A percentile compares a stretch with the other conserved stretches of the same genome.
These are phyloP conservation scores for Gastrophysa polygoni DNA, from an alignment of 2,888 invertebrate species.

Conservation along the genomic window DNA sequence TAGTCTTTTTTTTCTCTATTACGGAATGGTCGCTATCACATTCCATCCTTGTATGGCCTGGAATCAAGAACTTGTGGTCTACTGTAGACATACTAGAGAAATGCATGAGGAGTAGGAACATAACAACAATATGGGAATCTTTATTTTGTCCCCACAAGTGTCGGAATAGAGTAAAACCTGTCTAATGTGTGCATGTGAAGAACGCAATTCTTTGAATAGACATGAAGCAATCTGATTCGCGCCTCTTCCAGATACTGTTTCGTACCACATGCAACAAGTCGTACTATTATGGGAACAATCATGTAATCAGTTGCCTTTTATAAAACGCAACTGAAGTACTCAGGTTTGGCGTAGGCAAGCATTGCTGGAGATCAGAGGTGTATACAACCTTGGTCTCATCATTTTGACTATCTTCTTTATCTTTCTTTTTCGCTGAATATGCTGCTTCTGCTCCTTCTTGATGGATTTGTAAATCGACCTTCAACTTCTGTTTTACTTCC, in stretches of 20 bases:
- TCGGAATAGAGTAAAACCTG: constrained; percentile 26
- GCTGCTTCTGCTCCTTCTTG: constrained; percentile 17
- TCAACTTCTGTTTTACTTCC: too few species aligned
- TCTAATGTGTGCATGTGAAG: constrained; percentile 4
- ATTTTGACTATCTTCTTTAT: not conserved
- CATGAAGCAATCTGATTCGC: constrained; percentile 42
- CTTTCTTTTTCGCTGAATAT: constrained; percentile 15
- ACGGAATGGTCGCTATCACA: too few species aligned
- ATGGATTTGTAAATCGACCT: too few species aligned
- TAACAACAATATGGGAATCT: constrained; percentile 2
- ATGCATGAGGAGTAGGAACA: too few species aligned
- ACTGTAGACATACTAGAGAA: too few species aligned
- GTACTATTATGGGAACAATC: constrained; percentile 43
- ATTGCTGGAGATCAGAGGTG: constrained; percentile 37
- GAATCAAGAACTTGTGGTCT: too few species aligned
- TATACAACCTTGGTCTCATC: not conserved
- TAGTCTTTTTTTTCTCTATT: too few species aligned
- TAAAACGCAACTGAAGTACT: constrained; percentile 45
- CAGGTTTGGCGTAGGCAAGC: constrained; percentile 42
- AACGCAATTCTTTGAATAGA: constrained; percentile 22
- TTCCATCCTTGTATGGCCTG: too few species aligned
- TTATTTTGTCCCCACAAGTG: constrained; percentile 32
- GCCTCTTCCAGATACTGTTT: constrained; percentile 39
- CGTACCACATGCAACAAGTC: constrained; percentile 44
- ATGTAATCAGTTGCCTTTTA: constrained; percentile 45